Evolutionary conservation across 2,113 vertebrate genomes (phyloP).

Genomic region (Hydrochoerus hydrochaeris): DNA sequence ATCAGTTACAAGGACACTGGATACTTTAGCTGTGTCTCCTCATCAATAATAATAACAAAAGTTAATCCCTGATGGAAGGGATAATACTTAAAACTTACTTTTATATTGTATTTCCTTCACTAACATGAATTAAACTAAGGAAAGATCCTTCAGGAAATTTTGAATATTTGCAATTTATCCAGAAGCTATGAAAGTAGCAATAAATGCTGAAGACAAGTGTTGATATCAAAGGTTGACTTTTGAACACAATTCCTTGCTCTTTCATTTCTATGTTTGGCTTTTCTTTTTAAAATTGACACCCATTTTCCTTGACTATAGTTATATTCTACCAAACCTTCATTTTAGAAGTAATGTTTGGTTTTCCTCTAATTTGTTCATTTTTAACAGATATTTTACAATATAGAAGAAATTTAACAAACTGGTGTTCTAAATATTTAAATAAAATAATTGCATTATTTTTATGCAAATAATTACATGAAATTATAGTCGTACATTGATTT

Average conservation of each 20-base stretch:
- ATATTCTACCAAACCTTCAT: background rate
- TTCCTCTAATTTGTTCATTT: background rate
- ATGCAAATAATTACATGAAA: background rate
- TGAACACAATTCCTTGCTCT: background rate
- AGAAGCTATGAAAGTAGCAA: background rate
- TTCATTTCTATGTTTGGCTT: background rate
- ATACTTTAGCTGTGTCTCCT: background rate
- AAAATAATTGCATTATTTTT: background rate
- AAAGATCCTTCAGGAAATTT: background rate
- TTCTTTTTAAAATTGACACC: background rate
- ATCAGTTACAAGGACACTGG: background rate
- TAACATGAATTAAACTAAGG: background rate
- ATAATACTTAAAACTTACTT: background rate
- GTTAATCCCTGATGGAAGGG: background rate
- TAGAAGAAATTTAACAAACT: background rate
- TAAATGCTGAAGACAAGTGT: background rate
- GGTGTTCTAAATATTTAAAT: background rate
- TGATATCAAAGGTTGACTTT: background rate
- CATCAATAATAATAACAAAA: background rate
- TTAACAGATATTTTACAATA: conserved; percentile 1
- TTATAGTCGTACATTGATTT: background rate
- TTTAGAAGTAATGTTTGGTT: background rate
- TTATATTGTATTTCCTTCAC: background rate
- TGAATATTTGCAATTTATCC: background rate
- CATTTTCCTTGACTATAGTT: background rate